Evolutionary conservation across 2,888 invertebrate genomes (phyloP), one percentile per base, ranked within the genome.

Genomic region (Lobophora halterata): DNA sequence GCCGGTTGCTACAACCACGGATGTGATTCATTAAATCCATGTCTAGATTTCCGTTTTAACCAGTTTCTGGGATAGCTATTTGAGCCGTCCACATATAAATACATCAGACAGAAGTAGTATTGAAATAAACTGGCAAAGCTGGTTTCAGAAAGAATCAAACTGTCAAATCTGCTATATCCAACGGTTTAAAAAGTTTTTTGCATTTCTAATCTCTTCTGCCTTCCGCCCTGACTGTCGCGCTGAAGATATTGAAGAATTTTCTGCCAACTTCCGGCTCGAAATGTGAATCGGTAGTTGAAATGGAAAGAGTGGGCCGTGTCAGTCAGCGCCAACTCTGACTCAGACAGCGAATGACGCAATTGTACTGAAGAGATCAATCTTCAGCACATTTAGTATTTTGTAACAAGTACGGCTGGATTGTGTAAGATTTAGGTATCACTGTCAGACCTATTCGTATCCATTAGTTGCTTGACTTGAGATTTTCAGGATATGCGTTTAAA

Each of bases 41-140:
- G 69, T 66, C 68, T 74, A 74, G 71, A 70, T 82, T 79, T 83
- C 82, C 86, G 82, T 72, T 75, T 73, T 67, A 82, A 81, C 83
- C 71, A 58, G 82, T 79, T 65, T 55, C 74, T 47, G 47, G 58
- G 58, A 55, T 64, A 61, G 55, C 49, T 64, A 61, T 59, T 63
- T 59, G 53, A 49, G 38, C 46, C 55, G 60, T 62, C 54, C 45
- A 43, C 51, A 40, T 52, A 46, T 48, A 49, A 52, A 59, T 54
- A 62, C 52, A 51, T 58, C 52, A 52, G 36, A 35, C 43, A 41
- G 29, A 30, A 46, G 45, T 39, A n/a, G n/a, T n/a, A n/a, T n/a
- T n/a, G n/a, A n/a, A n/a, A n/a, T 54, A 49, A 54, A 50, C 46
- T 31, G 23, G 43, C 41, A 44, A 33, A 24, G 26, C 32, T 7